Percentiles rank a stretch among this genome's conserved stretches.
phyloP scores from a whole-genome alignment of 1,140 invertebrate genomes.

The Ctenoplectra terminalis region DNA sequence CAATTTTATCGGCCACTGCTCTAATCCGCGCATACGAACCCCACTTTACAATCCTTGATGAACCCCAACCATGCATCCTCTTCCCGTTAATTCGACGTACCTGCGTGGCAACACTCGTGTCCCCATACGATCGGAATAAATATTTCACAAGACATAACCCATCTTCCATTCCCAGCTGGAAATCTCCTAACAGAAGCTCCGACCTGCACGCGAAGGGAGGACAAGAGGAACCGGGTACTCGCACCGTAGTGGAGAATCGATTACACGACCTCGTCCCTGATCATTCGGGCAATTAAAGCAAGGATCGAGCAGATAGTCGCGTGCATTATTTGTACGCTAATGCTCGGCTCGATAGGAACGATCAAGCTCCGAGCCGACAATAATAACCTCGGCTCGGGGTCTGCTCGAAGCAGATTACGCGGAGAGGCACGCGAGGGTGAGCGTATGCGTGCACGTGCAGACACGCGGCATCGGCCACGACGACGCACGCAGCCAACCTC shows the following conservation, averaged over 20 bases:
- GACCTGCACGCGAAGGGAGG: not conserved
- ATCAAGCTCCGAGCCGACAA: slow-evolving; percentile 42
- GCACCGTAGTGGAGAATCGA: slow-evolving; percentile 41
- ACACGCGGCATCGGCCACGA: slow-evolving; percentile 16
- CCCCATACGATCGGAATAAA: slow-evolving; percentile 30
- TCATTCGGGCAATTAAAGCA: slow-evolving; percentile 59
- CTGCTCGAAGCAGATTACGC: slow-evolving; percentile 48
- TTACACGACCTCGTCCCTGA: slow-evolving; percentile 35
- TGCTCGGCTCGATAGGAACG: slow-evolving; percentile 42
- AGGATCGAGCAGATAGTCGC: slow-evolving; percentile 43
- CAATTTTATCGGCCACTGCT: too few species aligned
- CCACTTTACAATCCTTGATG: too few species aligned
- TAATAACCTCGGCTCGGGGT: slow-evolving; percentile 51
- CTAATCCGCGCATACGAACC: too few species aligned
- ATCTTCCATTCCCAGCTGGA: too few species aligned
- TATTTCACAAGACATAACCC: not conserved
- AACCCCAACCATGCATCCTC: too few species aligned
- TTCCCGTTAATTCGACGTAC: too few species aligned
- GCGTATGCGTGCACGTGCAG: slow-evolving; percentile 33
- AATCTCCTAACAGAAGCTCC: not conserved
- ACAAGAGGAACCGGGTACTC: not conserved
- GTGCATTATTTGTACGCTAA: slow-evolving; percentile 57
- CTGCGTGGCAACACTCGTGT: too few species aligned
- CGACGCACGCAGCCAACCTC: not conserved
- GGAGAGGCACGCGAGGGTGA: slow-evolving; percentile 8